Base-by-base conservation (phyloP, 2,113 vertebrate species). In the Propithecus coquereli region DNA sequence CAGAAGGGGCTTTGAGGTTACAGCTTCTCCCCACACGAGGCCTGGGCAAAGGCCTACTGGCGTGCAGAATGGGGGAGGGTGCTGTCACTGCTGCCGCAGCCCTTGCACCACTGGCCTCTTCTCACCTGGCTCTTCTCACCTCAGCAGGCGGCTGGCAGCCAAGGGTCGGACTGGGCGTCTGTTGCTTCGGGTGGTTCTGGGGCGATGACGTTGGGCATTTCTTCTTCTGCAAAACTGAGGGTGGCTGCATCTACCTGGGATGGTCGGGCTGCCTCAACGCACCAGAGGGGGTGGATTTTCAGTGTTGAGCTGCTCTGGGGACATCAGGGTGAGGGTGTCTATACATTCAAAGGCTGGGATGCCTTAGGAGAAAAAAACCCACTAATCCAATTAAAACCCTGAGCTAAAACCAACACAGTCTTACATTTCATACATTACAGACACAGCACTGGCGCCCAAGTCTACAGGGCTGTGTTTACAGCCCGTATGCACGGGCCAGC, bases 91-190 rank as follows among this genome's bases (percentile, higher is more conserved):
- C 27, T 66, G 52, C 18, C 37, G 50, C 34, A 18, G 65, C 32
- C 47, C 65, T 63, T 1, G 1, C 25, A 47, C 20, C 16, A 10
- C 34, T 22, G 40, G 8, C 14, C 7, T 13, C 40, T 40, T 59
- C 40, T 57, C 73, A 9, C 52, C 2, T 6, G 70, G 30, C 43
- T 11, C 43, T 52, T 37, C 37, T 12, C 22, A 2, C n/a, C 52
- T 68, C 9, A 9, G 84, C 80, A 50, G 25, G 34, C 2, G 3
- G 37, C 5, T 1, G 0, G 0, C n/a, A 34, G 43, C 66, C 1
- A 3, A 74, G 43, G 40, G 43, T 11, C 9, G 0, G 16, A 32
- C 1, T 2, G 32, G 37, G 27, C 13, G 34, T 63, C 52, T 63
- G n/a, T 30, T 23, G 22, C 27, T 45, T 43, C 22, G 14, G 80